Evolutionary conservation across 2,888 invertebrate species (phyloP).

Genomic region (Limenitis camilla): DNA sequence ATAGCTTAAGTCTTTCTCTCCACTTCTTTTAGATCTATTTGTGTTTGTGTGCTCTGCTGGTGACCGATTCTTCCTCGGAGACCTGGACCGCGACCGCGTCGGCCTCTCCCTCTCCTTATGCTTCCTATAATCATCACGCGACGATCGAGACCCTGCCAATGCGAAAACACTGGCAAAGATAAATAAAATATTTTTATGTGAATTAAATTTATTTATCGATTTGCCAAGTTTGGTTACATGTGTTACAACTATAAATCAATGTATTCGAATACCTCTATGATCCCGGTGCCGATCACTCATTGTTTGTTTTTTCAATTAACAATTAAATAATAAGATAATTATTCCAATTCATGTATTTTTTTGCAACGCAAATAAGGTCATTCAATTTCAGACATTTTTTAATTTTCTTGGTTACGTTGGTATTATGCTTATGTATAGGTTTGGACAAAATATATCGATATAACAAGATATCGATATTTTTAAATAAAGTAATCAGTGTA

Average conservation of each 20-base stretch:
- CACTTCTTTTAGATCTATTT: conserved; percentile 31
- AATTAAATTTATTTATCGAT: conserved; percentile 28
- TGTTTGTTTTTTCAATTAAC: conserved; percentile 3
- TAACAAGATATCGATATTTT: too few species aligned
- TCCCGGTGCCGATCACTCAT: conserved; percentile 53
- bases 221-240: conserved; percentile 18
- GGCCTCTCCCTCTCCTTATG: conserved; percentile 37
- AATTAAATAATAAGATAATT: conserved; percentile 1
- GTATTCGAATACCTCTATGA: conserved; percentile 55
- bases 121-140: conserved; percentile 72
- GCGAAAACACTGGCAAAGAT: conserved; percentile 84
- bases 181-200: conserved; percentile 60
- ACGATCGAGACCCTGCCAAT: conserved; percentile 80
- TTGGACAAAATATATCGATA: too few species aligned
- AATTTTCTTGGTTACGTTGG: too few species aligned
- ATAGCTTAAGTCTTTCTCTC: conserved; percentile 33
- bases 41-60: conserved; percentile 31
- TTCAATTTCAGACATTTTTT: too few species aligned
- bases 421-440: too few species aligned
- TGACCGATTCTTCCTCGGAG: conserved; percentile 39
- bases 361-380: conserved; percentile 11
- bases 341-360: conserved; percentile 1
- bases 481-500: too few species aligned
- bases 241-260: conserved; percentile 30
- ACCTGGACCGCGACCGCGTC: conserved; percentile 45